These are phyloP conservation scores for Eupithecia vulgata DNA, from an alignment of 2,888 invertebrate species.

Conservation along the genomic window DNA sequence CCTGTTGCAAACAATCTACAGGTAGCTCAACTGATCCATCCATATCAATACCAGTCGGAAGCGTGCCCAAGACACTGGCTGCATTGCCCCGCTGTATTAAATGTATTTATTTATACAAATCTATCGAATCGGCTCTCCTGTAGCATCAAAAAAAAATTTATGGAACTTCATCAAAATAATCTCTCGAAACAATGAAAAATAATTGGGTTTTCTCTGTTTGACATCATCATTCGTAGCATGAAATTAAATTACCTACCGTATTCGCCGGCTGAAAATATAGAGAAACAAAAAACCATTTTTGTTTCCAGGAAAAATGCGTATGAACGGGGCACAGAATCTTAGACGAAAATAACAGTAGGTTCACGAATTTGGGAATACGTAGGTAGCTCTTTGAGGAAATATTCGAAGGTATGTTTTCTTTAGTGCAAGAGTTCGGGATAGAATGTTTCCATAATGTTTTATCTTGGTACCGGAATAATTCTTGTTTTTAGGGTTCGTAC, in stretches of 20 bases:
- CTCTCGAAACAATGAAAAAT: background rate
- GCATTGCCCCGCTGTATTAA: no score
- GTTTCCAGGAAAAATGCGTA: background rate
- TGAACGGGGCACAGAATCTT: slow-evolving; percentile 28
- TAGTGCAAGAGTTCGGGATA: background rate
- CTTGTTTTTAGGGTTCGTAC: background rate
- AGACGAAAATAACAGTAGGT: slow-evolving; percentile 37
- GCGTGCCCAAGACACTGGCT: no score
- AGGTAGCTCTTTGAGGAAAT: slow-evolving; percentile 42
- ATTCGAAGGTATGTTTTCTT: slow-evolving; percentile 40
- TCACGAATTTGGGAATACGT: slow-evolving; percentile 22
- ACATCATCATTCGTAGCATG: slow-evolving; percentile 10
- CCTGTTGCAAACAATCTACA: no score
- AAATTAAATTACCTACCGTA: slow-evolving; percentile 27
- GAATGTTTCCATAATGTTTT: background rate
- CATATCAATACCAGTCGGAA: no score
- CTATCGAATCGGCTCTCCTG: background rate
- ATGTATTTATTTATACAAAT: no score
- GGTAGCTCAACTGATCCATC: no score
- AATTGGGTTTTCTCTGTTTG: slow-evolving; percentile 5
- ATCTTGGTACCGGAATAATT: background rate
- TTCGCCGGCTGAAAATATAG: slow-evolving; percentile 28
- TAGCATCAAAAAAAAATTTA: background rate
- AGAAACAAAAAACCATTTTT: slow-evolving; percentile 7
- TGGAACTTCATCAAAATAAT: slow-evolving; percentile 5